Base-by-base conservation (phyloP, 2,797 vertebrate genomes). In the Clamator glandarius region DNA sequence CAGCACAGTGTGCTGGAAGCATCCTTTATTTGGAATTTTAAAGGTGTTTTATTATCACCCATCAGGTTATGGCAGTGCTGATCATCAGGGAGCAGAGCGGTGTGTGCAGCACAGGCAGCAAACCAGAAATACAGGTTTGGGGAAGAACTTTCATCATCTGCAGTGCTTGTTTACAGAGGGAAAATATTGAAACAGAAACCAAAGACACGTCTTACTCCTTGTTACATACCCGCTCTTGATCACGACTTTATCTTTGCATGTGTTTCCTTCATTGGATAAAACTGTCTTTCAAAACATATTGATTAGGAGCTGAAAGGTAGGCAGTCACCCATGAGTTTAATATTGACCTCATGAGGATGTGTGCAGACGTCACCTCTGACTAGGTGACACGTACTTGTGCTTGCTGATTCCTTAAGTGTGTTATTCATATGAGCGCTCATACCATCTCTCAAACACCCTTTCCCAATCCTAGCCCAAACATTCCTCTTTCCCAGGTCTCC, bases 91-190 rank as follows among this genome's bases (percentile, higher is more conserved):
- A 68, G 74, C 6, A 12, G 17, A 26, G 67, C 44, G 62, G 42
- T 6, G 42, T 35, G 82, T 44, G 48, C 25, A 42, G 48, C 25
- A 42, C 59, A 12, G 72, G 67, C 4, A 67, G 25, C 75, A 18
- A 67, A 76, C 74, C 8, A 61, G 93, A 90, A 87, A 73, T 81
- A 55, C 78, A 29, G 81, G 84, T 70, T 93, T 62, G 33, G 77
- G 64, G 24, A 80, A 44, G 16, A 19, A 15, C 50, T 80, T 76
- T 33, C 3, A 1, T 72, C 41, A 8, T 54, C 66, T 33, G 64
- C 42, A 28, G 67, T 18, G 23, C 46, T 39, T 62, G 54, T 62
- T 84, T 44, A 20, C 80, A 74, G 72, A 73, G 52, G 52, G 58
- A 29, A 57, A 68, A 72, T 84, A 46, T 0, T 25, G 82, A 44